Conservation (phyloP, 2,797 vertebrate species). For the Acomys russatus region DNA sequence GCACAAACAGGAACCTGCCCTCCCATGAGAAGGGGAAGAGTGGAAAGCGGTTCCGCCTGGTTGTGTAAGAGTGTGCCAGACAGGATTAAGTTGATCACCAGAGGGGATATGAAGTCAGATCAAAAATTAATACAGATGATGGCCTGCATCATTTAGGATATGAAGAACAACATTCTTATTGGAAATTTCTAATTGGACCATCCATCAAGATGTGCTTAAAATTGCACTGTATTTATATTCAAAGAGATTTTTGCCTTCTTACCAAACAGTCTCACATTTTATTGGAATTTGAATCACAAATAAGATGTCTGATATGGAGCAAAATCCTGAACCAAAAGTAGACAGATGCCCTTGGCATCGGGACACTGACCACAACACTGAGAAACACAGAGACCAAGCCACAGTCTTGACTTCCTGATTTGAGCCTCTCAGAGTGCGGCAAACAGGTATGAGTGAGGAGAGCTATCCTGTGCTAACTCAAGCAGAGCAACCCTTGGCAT, state of each 20-base stretch:
- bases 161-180: not conserved
- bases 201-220: constrained; percentile 9
- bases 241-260: not conserved
- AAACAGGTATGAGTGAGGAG: not conserved
- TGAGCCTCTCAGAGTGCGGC: not conserved
- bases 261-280: not conserved
- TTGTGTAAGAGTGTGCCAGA: not conserved
- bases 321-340: not conserved
- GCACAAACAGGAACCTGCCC: not conserved
- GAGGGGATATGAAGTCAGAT: not conserved
- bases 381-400: not conserved
- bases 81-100: not conserved
- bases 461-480: not conserved
- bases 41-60: not conserved
- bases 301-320: not conserved
- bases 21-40: not conserved
- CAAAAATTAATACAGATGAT: constrained; percentile 56
- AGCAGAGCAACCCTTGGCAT: constrained; percentile 48
- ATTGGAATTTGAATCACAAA: not conserved
- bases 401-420: not conserved
- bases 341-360: not conserved
- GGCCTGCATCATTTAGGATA: not conserved
- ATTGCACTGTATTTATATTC: not conserved
- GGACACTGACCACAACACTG: not conserved
- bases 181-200: not conserved